Evolutionary conservation across 2,888 invertebrate species (phyloP), one percentile per base, ranked within the genome.

Genomic region (Rhingia campestris): DNA sequence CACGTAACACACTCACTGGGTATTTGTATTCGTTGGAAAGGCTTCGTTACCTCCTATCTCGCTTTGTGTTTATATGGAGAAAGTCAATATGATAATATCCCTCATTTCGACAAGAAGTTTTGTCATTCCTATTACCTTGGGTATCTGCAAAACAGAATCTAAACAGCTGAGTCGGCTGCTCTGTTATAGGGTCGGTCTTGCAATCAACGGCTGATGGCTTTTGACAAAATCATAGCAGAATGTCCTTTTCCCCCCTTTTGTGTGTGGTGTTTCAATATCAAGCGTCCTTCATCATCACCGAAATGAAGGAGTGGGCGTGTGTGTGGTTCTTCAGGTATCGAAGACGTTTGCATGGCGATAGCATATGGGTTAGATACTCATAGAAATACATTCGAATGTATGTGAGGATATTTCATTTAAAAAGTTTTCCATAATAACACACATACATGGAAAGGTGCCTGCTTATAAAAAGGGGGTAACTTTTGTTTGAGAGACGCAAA

Each of bases 161-260:
- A 61, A 82, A 77, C 77, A 82, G 72, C 77, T 82, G 81, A 82
- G 77, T 82, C 81, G 77, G 81, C 81, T 72, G 77, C 47, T 79
- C 59, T 53, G 22, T 22, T 67, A 54, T 72, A 82, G 73, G 77
- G 66, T 66, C 66, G 77, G 66, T 66, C 72, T 63, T 67, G 77
- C 81, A 77, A 82, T 82, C 81, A 82, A 82, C 72, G 64, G 66
- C 54, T 77, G 81, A 82, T 82, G 66, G 66, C 77, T 72, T 82
- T 72, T 82, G 72, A 77, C 77, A 72, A 72, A 77, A 82, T 79
- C 81, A 72, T 49, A 81, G 53, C 39, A 64, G 56, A 70, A 69
- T 76, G 58, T 74, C 58, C 59, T 82, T 73, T 30, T 30, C 6
- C 61, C 70, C 43, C 22, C 37, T 51, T 53, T 33, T 33, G 39